phyloP scores from a whole-genome alignment of 2,113 vertebrate genomes.

The Entelurus aequoreus region DNA sequence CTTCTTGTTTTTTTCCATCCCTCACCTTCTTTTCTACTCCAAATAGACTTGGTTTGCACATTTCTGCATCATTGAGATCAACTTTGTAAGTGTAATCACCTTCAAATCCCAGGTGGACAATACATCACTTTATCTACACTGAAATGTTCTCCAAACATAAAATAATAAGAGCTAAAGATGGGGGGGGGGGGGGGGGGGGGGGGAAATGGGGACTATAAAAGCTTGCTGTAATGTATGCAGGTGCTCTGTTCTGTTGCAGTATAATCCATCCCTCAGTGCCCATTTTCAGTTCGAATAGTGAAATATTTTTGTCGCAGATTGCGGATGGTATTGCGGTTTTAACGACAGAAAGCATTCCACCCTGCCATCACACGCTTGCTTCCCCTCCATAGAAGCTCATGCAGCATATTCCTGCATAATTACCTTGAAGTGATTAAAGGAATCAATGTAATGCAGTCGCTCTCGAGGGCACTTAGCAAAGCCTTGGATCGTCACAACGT shows the following conservation, averaged over 20 bases:
- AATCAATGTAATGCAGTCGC: slow-evolving; percentile 57
- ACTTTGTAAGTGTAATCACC: slow-evolving; percentile 22
- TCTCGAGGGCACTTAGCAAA: slow-evolving; percentile 33
- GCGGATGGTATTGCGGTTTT: slow-evolving; percentile 33
- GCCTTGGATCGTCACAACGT: slow-evolving; percentile 44
- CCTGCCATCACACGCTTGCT: neutral
- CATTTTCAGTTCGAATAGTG: slow-evolving; percentile 44
- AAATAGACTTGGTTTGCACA: neutral
- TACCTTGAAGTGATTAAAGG: slow-evolving; percentile 60
- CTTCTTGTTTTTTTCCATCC: slow-evolving; percentile 10
- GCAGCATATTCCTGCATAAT: slow-evolving; percentile 65
- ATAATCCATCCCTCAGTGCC: slow-evolving; percentile 36
- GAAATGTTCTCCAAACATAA: slow-evolving; percentile 23
- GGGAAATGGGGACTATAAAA: slow-evolving; percentile 41
- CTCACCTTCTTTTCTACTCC: slow-evolving; percentile 15
- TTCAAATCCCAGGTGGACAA: slow-evolving; percentile 17
- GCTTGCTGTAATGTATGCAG: slow-evolving; percentile 33
- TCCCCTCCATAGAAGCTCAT: slow-evolving; percentile 44
- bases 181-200: neutral
- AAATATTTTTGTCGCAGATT: slow-evolving; percentile 38
- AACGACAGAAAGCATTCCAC: slow-evolving; percentile 47
- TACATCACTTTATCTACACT: slow-evolving; percentile 6
- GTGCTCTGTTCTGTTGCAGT: slow-evolving; percentile 36
- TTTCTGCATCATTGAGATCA: slow-evolving; percentile 32
- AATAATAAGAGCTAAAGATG: slow-evolving; percentile 20